Percentiles rank a stretch among this genome's conserved stretches.
Evolutionary conservation across 2,888 invertebrate genomes (phyloP).

Genomic region (Plagodis pulveraria): DNA sequence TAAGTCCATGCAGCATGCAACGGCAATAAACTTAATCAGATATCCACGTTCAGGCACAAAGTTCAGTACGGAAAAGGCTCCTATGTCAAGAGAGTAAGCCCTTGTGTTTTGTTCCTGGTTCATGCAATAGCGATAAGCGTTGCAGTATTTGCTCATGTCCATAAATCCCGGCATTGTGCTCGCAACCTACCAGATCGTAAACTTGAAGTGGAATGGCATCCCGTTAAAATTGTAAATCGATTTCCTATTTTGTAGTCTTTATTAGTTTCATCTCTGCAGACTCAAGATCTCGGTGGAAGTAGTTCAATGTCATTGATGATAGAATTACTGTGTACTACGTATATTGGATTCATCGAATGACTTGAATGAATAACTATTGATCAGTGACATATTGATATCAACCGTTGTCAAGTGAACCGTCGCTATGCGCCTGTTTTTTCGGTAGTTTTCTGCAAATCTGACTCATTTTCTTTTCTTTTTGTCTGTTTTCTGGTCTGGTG

Average conservation of each 20-base stretch:
- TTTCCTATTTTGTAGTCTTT: background rate
- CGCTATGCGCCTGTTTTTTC: constrained; percentile 52
- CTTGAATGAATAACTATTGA: constrained; percentile 42
- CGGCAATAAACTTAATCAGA: constrained; percentile 35
- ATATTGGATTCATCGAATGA: constrained; percentile 16
- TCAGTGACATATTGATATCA: constrained; percentile 48
- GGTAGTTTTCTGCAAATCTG: constrained; percentile 26
- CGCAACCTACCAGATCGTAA: constrained; percentile 15
- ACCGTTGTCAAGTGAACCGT: constrained; percentile 56
- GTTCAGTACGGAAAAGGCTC: constrained; percentile 12
- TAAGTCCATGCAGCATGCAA: constrained; percentile 39
- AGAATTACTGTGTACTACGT: too few species aligned
- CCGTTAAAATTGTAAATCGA: background rate
- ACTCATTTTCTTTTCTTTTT: constrained; percentile 12
- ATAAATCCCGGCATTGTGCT: constrained; percentile 31
- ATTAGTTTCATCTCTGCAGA: background rate
- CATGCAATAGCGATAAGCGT: constrained; percentile 31
- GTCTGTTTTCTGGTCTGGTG: constrained; percentile 3
- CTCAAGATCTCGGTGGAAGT: too few species aligned
- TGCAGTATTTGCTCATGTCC: constrained; percentile 29
- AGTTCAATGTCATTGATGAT: too few species aligned
- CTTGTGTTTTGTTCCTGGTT: constrained; percentile 12
- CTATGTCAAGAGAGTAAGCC: constrained; percentile 15
- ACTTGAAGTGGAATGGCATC: constrained; percentile 4
- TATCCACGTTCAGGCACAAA: constrained; percentile 20